phyloP scores from a whole-genome alignment of 2,888 invertebrate species.

The Hypsopygia costalis region DNA sequence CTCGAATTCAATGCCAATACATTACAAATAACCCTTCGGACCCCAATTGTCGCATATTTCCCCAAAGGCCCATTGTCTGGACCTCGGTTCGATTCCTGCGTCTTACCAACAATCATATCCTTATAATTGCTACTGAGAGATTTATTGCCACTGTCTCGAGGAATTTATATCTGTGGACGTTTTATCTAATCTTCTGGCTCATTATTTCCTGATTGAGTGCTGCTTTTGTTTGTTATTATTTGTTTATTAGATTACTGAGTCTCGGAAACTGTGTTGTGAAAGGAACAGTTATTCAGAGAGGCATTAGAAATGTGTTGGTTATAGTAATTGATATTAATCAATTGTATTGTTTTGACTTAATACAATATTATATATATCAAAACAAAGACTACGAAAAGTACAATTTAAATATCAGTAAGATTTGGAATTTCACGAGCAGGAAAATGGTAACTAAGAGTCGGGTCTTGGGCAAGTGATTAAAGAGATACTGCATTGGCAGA shows the following conservation, averaged over 20 bases:
- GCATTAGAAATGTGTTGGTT: background rate
- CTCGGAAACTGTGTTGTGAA: conserved; percentile 15
- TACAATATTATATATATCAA: too few relatives aligned
- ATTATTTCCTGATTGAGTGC: conserved; percentile 62
- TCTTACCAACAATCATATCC: conserved; percentile 54
- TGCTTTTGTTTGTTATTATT: conserved; percentile 52
- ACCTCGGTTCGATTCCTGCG: conserved; percentile 37
- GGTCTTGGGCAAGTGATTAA: too few relatives aligned
- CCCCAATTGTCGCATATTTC: conserved; percentile 57
- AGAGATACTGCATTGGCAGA: too few relatives aligned
- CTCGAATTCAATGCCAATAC: background rate
- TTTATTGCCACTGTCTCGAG: conserved; percentile 60
- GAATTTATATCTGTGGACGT: conserved; percentile 47
- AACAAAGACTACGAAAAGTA: too few relatives aligned
- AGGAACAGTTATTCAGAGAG: conserved; percentile 2
- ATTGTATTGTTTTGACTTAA: too few relatives aligned
- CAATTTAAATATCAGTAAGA: too few relatives aligned
- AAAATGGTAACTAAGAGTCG: too few relatives aligned
- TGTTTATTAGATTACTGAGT: conserved; percentile 48
- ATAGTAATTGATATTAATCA: background rate
- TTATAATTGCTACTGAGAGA: conserved; percentile 67
- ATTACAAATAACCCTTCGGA: conserved; percentile 17
- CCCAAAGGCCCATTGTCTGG: conserved; percentile 55
- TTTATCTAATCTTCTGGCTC: conserved; percentile 68
- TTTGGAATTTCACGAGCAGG: too few relatives aligned